Evolutionary conservation across 2,113 vertebrate species (phyloP).

Genomic region (Larimichthys crocea): DNA sequence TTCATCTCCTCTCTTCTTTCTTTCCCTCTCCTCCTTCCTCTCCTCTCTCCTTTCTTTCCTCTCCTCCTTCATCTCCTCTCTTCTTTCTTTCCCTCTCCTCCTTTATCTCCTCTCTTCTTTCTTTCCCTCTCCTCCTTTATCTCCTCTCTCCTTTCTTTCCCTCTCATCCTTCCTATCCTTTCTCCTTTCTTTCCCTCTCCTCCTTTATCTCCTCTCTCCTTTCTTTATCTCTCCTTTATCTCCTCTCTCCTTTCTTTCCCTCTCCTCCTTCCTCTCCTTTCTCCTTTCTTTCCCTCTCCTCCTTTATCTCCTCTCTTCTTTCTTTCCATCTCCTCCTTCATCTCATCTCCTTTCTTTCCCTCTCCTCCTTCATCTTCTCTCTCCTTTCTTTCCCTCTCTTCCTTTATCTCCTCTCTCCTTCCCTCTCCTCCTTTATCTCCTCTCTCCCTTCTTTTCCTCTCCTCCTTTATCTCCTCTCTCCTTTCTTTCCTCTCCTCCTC

Average conservation of each 20-base stretch:
- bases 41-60: background rate
- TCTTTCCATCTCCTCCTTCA: background rate
- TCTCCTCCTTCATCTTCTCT: background rate
- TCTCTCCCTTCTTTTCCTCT: too few relatives aligned
- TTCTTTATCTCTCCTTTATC: background rate
- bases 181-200: rapidly evolving
- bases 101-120: background rate
- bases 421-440: background rate
- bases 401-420: background rate
- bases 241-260: background rate
- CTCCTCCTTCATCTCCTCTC: background rate
- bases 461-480: background rate
- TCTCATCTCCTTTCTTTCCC: background rate
- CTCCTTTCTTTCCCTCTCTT: background rate
- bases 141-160: background rate
- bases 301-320: background rate
- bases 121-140: background rate
- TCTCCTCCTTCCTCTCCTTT: background rate
- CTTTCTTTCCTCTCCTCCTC: background rate
- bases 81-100: background rate
- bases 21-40: background rate
- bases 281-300: rapidly evolving
- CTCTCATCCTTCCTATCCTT: background rate
- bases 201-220: background rate
- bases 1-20: background rate